Evolutionary conservation across 2,113 vertebrate genomes (phyloP), one percentile per base, ranked within the genome.

Genomic region (Notothenia rossii): DNA sequence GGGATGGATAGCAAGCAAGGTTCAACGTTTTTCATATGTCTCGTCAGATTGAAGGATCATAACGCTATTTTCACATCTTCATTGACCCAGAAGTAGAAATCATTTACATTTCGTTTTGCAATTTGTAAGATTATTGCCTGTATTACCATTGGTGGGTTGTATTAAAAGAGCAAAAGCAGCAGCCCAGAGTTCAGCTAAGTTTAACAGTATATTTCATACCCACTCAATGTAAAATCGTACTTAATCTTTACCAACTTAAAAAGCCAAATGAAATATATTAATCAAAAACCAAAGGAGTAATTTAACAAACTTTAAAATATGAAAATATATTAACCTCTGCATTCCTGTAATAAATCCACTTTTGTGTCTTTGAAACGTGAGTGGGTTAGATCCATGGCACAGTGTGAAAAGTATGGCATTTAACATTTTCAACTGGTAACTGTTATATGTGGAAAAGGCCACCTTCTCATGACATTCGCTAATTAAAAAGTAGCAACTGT

Each of bases 1-100:
- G 45, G 67, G 10, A 56, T 67, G 29, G 33, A 45, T 46, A 49
- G 18, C 17, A 33, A 61, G 12, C 36, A 62, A 51, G 36, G 61
- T 45, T 79, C 20, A 77, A 43, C 20, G 7, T 2, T 25, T 56
- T 75, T 10, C 25, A 58, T 20, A 45, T 60, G 50, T 54, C 33
- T 10, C 8, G 11, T 79, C 45, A n/a, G 60, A 64, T 15, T 8
- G 54, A 25, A 56, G 12, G 36, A 72, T 64, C 25, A 62, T 60
- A 61, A 40, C n/a, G 2, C 55, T 18, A 29, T 67, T 65, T 74
- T 66, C 12, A 45, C 45, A 68, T 66, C 68, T 79, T 70, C 17
- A 59, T 48, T 63, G 10, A 55, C 13, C 43, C 15, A 25, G 25
- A 51, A 13, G 67, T 15, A 49, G 18, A 60, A 50, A 14, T 72